Conservation (phyloP, 2,888 invertebrate genomes). For the Octodonta nipae region DNA sequence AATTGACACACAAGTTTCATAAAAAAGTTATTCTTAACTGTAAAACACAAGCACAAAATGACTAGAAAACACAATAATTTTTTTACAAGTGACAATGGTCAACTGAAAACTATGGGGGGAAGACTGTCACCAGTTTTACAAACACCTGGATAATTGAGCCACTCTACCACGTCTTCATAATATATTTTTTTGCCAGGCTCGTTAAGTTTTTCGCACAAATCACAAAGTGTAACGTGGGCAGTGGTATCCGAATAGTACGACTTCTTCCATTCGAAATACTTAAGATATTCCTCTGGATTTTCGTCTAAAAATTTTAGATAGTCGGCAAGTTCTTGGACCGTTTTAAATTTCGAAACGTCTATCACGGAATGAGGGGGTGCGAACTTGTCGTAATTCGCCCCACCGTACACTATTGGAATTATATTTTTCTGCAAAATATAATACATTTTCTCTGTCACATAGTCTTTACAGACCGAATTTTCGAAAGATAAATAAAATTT, state of each 20-base stretch:
- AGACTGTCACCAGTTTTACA: too few species aligned
- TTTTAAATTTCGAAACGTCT: conserved; percentile 42
- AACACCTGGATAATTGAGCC: too few species aligned
- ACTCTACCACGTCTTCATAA: conserved; percentile 17
- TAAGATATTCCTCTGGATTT: conserved; percentile 37
- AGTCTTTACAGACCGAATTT: conserved; percentile 53
- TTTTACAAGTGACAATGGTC: too few species aligned
- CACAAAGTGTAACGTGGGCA: conserved; percentile 15
- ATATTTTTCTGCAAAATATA: conserved; percentile 43
- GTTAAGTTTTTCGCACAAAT: conserved; percentile 22
- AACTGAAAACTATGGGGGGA: too few species aligned
- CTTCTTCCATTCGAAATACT: too few species aligned
- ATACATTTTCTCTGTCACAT: conserved; percentile 51
- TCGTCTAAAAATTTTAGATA: conserved; percentile 38
- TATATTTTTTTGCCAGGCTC: conserved; percentile 14
- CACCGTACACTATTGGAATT: too few species aligned
- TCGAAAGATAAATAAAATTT: conserved; percentile 61
- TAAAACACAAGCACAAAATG: too few species aligned
- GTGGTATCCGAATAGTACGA: conserved; percentile 16
- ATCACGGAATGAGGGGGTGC: conserved; percentile 42
- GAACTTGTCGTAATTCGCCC: conserved; percentile 42
- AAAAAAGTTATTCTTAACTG: too few species aligned
- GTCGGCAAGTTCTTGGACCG: conserved; percentile 38
- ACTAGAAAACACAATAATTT: too few species aligned
- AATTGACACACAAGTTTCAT: too few species aligned